Conservation (phyloP, 2,113 vertebrate genomes). For the Rhagologus leucostigma region DNA sequence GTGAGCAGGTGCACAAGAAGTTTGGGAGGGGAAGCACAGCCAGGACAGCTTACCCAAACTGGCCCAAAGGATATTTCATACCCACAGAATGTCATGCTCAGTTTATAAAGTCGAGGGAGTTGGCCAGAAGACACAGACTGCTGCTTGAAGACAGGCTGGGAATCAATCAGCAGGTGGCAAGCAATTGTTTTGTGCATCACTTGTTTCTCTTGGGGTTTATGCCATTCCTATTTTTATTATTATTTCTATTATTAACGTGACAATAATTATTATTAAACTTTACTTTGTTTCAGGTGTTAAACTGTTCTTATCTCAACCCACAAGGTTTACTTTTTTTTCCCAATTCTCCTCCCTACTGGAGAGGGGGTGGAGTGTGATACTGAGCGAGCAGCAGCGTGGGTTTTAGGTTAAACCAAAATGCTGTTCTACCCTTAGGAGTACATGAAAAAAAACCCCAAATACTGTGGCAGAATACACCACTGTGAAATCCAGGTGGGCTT, state of each 20-base stretch:
- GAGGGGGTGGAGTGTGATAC: accelerated
- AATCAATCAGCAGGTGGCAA: neutral
- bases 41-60: neutral
- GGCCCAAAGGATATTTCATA: neutral
- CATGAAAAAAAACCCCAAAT: neutral
- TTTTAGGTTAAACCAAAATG: neutral
- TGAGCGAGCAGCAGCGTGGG: neutral
- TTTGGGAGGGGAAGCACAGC: neutral
- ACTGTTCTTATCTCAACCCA: neutral
- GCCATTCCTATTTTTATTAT: neutral
- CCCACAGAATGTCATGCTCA: neutral
- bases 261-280: neutral
- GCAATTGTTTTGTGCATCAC: neutral
- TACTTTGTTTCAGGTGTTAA: neutral
- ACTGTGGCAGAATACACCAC: neutral
- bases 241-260: neutral
- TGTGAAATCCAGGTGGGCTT: neutral
- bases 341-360: neutral
- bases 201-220: neutral
- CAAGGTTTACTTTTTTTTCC: neutral
- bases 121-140: neutral
- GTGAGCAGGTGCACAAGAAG: neutral
- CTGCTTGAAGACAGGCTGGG: neutral
- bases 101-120: neutral
- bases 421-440: neutral